Conservation (phyloP, 2,797 vertebrate species). For the Falco berigora region DNA sequence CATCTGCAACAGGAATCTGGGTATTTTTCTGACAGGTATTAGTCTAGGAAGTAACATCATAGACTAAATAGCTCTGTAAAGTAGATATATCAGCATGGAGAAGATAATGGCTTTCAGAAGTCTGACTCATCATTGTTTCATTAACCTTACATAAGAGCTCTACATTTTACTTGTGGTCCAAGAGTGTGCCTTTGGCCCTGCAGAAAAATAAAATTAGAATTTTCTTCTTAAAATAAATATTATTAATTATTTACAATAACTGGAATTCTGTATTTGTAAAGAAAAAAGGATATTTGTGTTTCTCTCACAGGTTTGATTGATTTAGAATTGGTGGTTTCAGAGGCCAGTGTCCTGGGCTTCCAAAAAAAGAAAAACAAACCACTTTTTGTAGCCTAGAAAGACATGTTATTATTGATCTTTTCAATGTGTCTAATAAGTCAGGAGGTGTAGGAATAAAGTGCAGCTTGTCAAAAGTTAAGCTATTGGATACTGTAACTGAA, state of each 20-base stretch:
- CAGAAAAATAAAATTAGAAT: background rate
- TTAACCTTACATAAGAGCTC: background rate
- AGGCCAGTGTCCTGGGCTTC: background rate
- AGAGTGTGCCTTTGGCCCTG: background rate
- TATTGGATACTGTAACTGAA: background rate
- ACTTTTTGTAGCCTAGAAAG: background rate
- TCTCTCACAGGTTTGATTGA: background rate
- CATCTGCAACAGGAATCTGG: background rate
- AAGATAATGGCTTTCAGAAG: background rate
- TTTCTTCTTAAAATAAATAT: background rate
- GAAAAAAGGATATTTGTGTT: background rate
- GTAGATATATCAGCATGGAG: background rate
- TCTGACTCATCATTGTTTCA: background rate
- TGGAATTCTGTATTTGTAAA: background rate
- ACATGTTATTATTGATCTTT: background rate
- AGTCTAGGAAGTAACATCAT: background rate
- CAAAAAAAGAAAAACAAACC: background rate
- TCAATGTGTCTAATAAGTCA: background rate
- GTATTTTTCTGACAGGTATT: background rate
- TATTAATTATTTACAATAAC: background rate
- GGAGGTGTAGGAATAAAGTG: background rate
- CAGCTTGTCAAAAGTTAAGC: background rate
- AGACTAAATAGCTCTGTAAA: background rate
- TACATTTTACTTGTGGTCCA: background rate
- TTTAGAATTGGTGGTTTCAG: background rate